These are phyloP conservation scores for Diachasmimorpha longicaudata DNA, from an alignment of 1,140 invertebrate genomes.

Conservation along the genomic window DNA sequence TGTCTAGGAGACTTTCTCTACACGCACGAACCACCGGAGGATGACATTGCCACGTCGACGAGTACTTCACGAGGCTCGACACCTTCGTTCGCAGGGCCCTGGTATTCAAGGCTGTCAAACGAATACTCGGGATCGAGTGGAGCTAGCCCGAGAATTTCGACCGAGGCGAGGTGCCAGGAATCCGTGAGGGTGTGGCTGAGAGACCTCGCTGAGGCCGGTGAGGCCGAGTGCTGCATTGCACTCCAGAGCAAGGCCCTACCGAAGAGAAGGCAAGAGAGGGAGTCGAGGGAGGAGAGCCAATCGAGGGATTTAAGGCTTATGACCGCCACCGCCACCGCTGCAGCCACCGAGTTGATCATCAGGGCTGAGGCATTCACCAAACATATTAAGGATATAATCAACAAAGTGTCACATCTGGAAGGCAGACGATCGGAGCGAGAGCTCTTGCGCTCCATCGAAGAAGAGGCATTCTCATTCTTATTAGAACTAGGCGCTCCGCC, in stretches of 20 bases:
- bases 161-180: not conserved
- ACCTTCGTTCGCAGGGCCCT: constrained; percentile 5
- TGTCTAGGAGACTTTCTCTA: constrained; percentile 52
- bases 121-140: not conserved
- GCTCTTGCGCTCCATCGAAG: constrained; percentile 47
- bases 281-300: constrained; percentile 29
- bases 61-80: constrained; percentile 9
- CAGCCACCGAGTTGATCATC: constrained; percentile 53
- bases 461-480: constrained; percentile 49
- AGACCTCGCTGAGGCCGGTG: constrained; percentile 38
- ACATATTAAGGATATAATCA: constrained; percentile 39
- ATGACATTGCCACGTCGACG: constrained; percentile 19
- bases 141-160: not conserved
- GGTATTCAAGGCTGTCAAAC: constrained; percentile 15
- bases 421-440: constrained; percentile 44
- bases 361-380: constrained; percentile 50
- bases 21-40: constrained; percentile 45
- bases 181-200: constrained; percentile 44
- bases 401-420: constrained; percentile 38
- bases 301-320: constrained; percentile 41
- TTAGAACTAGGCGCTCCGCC: constrained; percentile 47
- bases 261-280: constrained; percentile 1
- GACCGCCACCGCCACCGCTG: constrained; percentile 50
- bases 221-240: constrained; percentile 44
- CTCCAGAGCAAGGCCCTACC: constrained; percentile 52